Percentiles rank a stretch among this genome's conserved stretches.
Evolutionary conservation across 1,140 invertebrate species (phyloP).

Genomic region (Acyrthosiphon pisum): DNA sequence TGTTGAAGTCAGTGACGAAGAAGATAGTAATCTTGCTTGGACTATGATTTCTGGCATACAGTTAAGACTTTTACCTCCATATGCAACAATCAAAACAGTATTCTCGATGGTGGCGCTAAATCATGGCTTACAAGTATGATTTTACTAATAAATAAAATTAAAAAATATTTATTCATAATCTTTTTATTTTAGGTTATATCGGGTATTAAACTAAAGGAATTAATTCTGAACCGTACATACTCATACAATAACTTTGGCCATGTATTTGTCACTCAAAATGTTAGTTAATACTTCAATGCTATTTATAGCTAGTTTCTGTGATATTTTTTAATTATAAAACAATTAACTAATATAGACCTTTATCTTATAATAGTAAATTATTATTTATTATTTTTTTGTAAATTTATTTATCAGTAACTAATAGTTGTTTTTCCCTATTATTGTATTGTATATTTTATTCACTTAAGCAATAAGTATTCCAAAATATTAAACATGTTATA

Average conservation of each 20-base stretch:
- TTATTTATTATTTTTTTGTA: not conserved
- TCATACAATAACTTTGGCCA: constrained; percentile 49
- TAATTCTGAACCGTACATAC: constrained; percentile 36
- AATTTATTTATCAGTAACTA: not conserved
- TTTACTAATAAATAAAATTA: not conserved
- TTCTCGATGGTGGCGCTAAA: constrained; percentile 42
- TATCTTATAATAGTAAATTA: not conserved
- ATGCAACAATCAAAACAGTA: constrained; percentile 43
- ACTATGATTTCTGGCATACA: constrained; percentile 46
- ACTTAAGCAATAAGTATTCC: not conserved
- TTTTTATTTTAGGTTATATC: constrained; percentile 43
- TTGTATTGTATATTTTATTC: no score
- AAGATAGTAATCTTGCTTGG: constrained; percentile 50
- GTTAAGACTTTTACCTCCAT: constrained; percentile 50
- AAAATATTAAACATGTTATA: not conserved
- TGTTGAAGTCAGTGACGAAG: constrained; percentile 45
- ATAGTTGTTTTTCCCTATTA: no score
- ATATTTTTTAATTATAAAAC: constrained; percentile 28
- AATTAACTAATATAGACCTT: not conserved
- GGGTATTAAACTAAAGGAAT: constrained; percentile 44
- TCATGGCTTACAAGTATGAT: constrained; percentile 45
- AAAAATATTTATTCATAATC: not conserved
- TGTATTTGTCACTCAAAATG: constrained; percentile 38
- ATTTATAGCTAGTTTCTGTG: not conserved
- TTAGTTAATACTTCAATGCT: not conserved